A percentile compares a stretch with the other conserved stretches of the same genome.
phyloP scores from a whole-genome alignment of 2,113 vertebrate species.

The Hymenochirus boettgeri region DNA sequence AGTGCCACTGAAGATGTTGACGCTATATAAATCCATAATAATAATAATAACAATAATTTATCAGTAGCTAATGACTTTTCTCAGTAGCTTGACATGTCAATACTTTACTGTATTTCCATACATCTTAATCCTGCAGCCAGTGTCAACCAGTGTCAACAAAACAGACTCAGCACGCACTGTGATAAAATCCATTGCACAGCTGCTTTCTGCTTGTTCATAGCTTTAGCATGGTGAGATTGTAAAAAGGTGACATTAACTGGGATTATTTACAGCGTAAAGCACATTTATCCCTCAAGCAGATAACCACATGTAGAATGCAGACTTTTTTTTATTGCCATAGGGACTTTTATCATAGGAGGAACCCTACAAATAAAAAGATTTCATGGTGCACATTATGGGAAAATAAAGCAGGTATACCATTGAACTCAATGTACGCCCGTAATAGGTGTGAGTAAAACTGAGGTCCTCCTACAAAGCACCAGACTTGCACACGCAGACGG shows the following conservation, averaged over 20 bases:
- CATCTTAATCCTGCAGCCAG: conserved; percentile 27
- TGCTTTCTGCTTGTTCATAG: conserved; percentile 26
- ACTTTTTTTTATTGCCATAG: conserved; percentile 34
- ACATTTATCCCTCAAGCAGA: conserved; percentile 20
- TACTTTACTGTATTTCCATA: conserved; percentile 15
- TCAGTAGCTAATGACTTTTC: background rate
- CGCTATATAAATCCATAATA: too few relatives aligned
- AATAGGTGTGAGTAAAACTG: conserved; percentile 21
- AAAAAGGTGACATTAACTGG: conserved; percentile 40
- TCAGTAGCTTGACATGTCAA: background rate
- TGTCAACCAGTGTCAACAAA: conserved; percentile 25
- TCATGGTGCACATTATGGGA: conserved; percentile 32
- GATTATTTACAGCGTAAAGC: conserved; percentile 29
- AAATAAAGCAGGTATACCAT: conserved; percentile 30
- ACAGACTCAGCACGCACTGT: conserved; percentile 21
- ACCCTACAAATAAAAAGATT: conserved; percentile 31
- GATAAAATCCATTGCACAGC: conserved; percentile 28
- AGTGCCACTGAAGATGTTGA: too few relatives aligned
- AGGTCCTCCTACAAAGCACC: too few relatives aligned
- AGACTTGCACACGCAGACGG: too few relatives aligned
- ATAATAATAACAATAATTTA: too few relatives aligned
- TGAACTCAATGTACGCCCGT: background rate
- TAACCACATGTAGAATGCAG: conserved; percentile 30
- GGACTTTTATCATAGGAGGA: conserved; percentile 37
- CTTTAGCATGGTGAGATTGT: conserved; percentile 19